These are phyloP conservation scores for Aphelenchoides besseyi DNA, from an alignment of 1,140 invertebrate genomes.

Conservation along the genomic window DNA sequence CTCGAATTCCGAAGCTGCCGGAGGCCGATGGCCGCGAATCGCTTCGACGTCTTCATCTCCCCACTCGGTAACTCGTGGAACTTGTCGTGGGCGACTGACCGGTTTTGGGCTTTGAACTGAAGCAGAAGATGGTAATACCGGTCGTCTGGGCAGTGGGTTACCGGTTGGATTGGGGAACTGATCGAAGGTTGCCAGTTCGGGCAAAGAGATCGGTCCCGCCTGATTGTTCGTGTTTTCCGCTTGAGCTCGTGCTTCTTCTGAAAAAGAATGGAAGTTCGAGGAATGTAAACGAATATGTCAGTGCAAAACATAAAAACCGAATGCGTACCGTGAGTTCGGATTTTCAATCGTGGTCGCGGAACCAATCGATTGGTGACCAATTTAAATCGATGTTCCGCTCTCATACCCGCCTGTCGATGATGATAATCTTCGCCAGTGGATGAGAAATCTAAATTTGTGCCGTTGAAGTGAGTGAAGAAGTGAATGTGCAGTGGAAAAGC, in stretches of 20 bases:
- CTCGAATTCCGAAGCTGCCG: constrained; percentile 7
- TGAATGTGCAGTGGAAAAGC: constrained; percentile 18
- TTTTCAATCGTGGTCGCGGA: constrained; percentile 40
- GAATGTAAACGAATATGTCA: neutral
- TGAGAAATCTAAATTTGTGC: neutral
- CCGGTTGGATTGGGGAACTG: neutral
- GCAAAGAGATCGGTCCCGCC: constrained; percentile 21
- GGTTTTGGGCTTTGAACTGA: neutral
- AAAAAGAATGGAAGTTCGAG: neutral
- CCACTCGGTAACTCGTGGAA: constrained; percentile 7
- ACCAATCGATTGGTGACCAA: constrained; percentile 42
- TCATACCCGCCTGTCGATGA: constrained; percentile 30
- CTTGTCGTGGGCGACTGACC: constrained; percentile 11
- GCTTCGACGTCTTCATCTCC: constrained; percentile 12
- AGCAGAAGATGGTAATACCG: neutral
- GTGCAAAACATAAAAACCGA: neutral
- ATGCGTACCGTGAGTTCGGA: constrained; percentile 38
- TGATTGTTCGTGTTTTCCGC: constrained; percentile 25
- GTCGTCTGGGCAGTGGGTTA: constrained; percentile 14
- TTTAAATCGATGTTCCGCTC: constrained; percentile 39
- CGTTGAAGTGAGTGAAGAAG: constrained; percentile 16
- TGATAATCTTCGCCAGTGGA: constrained; percentile 27
- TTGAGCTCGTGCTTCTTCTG: constrained; percentile 27
- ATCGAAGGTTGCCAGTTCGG: constrained; percentile 28
- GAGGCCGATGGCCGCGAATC: neutral